Base-by-base conservation (phyloP, 37 sponge, comb jelly and placozoan species). In the Hexactinellida sp. region DNA sequence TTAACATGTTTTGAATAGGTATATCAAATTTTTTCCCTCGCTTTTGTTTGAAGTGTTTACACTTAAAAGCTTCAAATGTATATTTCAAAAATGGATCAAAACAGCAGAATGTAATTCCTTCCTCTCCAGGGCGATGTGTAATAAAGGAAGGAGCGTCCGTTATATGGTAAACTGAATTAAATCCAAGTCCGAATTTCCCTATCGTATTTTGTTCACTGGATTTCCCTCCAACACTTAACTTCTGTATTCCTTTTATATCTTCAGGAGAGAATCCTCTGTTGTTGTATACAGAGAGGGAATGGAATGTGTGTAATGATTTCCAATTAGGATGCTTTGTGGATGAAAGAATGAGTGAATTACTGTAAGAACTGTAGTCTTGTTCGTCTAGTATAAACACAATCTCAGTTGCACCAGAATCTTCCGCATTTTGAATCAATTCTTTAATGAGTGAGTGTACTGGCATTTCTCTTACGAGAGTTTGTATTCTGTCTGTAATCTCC, bases 381-480 rank as follows among this genome's bases (percentile, higher is more conserved):
- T 10, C 76, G 13, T 63, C 76, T 32, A 63, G 30, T 10, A 63
- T 63, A n/a, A 63, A 63, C 13, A 63, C 32, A 28, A 63, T 63
- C 13, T 63, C 76, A 63, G 76, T 63, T n/a, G 76, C 76, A 19
- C 76, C 30, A 21, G 76, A n/a, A 10, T 25, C 76, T 28, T 63
- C 76, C 30, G 76, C 76, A 63, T 63, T 63, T n/a, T 63, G 76
- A 63, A 63, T 63, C 28, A 63, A n/a, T 63, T 63, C 76, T 63
- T 63, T 63, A 63, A 63, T n/a, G 28, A 63, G 76, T 21, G 76
- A 25, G 13, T 63, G 28, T 3, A 63, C 13, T 63, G 76, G 76
- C 21, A 63, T 63, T 10, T 63, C 76, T 63, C 76, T 10, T 25
- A 63, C 76, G 3, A 63, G 30, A 63, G 28, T 63, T 23, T 63